A percentile compares a stretch with the other conserved stretches of the same genome.
Evolutionary conservation across 2,113 vertebrate genomes (phyloP).

Genomic region (Mixornis gularis): DNA sequence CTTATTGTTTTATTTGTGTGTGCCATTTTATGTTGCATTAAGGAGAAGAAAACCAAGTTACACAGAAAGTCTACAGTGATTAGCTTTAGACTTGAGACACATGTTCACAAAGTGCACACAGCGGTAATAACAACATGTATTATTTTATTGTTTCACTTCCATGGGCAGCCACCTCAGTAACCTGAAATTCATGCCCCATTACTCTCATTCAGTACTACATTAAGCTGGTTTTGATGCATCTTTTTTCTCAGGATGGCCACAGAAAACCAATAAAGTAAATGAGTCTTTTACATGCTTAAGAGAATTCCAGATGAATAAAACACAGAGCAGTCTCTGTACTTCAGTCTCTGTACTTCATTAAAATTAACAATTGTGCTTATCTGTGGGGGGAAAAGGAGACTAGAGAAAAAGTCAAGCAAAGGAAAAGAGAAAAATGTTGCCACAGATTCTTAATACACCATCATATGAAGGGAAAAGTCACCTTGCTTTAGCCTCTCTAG

Average conservation of each 20-base stretch:
- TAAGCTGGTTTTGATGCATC: not conserved
- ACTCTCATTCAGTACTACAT: not conserved
- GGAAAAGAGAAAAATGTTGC: not conserved
- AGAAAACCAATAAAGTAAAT: not conserved
- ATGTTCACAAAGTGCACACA: not conserved
- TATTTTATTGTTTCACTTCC: not conserved
- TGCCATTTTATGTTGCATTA: not conserved
- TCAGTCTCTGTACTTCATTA: not conserved
- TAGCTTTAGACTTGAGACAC: not conserved
- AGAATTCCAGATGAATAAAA: not conserved
- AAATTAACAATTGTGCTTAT: not conserved
- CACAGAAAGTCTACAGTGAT: not conserved
- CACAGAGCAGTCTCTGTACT: not conserved
- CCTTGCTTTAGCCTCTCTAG: not conserved
- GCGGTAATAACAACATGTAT: not conserved
- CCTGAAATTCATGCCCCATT: not conserved
- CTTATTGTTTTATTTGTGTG: not conserved
- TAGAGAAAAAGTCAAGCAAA: not conserved
- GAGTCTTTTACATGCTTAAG: not conserved
- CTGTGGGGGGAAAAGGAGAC: not conserved
- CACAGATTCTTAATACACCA: not conserved
- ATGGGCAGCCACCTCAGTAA: not conserved
- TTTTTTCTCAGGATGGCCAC: not conserved
- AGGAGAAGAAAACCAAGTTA: not conserved
- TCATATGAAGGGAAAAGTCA: not conserved